These are phyloP conservation scores for Penelope pileata DNA, from an alignment of 2,113 vertebrate genomes.

Conservation along the genomic window DNA sequence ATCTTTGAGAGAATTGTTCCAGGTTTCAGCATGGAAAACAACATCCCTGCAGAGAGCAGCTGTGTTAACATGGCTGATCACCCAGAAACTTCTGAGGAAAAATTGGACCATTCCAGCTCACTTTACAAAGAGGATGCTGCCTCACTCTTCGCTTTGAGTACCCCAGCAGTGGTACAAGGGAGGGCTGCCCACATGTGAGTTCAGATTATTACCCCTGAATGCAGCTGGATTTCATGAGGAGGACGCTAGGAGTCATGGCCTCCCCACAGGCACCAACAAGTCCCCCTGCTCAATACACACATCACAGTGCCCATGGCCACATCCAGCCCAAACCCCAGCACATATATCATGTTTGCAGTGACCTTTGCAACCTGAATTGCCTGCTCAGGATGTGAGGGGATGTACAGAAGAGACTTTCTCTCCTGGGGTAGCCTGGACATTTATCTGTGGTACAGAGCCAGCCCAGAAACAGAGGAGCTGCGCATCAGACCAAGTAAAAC, in stretches of 20 bases:
- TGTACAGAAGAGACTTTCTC: background rate
- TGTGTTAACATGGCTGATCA: slow-evolving; percentile 2
- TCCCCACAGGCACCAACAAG: background rate
- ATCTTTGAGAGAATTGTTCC: slow-evolving; percentile 37
- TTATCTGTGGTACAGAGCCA: background rate
- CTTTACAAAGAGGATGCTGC: background rate
- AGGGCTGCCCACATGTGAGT: background rate
- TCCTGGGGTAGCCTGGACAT: background rate
- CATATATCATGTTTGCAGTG: background rate
- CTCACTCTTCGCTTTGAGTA: background rate
- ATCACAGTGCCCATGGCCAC: background rate
- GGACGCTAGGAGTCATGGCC: background rate
- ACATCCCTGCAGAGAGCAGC: slow-evolving; percentile 26
- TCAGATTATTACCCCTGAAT: background rate
- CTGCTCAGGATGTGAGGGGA: background rate
- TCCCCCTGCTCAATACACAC: background rate
- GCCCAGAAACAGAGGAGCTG: background rate
- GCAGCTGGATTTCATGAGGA: background rate
- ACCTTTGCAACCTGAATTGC: background rate
- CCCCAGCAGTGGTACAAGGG: background rate
- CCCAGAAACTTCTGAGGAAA: slow-evolving; percentile 25
- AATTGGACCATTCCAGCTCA: background rate
- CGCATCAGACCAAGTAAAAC: fast-evolving
- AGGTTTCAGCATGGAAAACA: slow-evolving; percentile 6
- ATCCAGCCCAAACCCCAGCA: background rate